phyloP scores from a whole-genome alignment of 1,140 invertebrate species.

The Nephotettix cincticeps region DNA sequence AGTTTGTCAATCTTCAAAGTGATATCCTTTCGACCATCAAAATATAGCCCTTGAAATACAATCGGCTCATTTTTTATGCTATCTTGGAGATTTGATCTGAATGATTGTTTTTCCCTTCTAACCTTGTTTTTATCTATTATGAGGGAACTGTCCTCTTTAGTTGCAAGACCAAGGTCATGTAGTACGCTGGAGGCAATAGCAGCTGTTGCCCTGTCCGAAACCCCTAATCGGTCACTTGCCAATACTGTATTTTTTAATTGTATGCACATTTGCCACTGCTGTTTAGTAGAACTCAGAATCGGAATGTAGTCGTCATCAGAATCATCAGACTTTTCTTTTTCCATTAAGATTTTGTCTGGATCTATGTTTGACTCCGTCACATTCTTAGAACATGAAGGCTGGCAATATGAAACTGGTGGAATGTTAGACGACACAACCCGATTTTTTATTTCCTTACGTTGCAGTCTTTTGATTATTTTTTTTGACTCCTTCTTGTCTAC shows the following conservation, averaged over 20 bases:
- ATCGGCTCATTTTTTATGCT: background rate
- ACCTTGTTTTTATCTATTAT: constrained; percentile 42
- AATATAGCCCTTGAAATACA: constrained; percentile 31
- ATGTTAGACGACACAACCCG: background rate
- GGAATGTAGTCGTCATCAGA: background rate
- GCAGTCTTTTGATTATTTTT: background rate
- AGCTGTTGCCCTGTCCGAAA: constrained; percentile 31
- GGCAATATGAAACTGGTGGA: background rate
- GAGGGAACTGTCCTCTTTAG: constrained; percentile 28
- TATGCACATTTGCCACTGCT: constrained; percentile 32
- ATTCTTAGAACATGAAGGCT: background rate
- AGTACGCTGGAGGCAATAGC: constrained; percentile 30
- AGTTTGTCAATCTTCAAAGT: constrained; percentile 41
- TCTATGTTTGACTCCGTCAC: background rate
- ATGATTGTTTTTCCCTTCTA: constrained; percentile 33
- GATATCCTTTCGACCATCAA: constrained; percentile 40
- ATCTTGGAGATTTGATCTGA: background rate
- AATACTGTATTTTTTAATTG: constrained; percentile 29
- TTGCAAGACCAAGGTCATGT: constrained; percentile 30
- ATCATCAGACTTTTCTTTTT: background rate
- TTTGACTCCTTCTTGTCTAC: background rate
- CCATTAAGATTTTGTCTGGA: background rate
- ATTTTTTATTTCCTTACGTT: background rate
- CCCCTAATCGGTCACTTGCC: constrained; percentile 28
- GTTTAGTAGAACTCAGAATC: background rate